Conservation (phyloP, 1,140 invertebrate genomes). For the Acromyrmex echinatior region DNA sequence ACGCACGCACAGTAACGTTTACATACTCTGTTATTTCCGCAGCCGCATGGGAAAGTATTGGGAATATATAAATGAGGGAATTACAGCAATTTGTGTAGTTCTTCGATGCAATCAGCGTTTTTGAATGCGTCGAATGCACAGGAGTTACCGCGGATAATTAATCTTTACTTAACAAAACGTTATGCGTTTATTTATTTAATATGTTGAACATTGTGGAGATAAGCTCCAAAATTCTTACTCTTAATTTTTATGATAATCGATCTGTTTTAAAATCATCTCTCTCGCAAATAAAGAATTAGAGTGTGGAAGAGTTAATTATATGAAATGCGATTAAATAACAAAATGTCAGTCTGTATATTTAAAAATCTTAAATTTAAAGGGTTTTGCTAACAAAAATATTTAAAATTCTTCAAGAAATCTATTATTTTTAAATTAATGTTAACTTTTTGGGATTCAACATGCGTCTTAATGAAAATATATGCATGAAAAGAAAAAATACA, state of each 20-base stretch:
- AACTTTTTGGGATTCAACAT: neutral
- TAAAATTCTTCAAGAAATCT: neutral
- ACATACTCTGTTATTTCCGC: neutral
- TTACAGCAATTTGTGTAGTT: neutral
- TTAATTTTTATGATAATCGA: slow-evolving; percentile 13
- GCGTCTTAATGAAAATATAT: neutral
- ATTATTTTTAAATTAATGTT: slow-evolving; percentile 12
- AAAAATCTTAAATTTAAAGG: neutral
- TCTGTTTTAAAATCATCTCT: neutral
- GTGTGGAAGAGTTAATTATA: neutral
- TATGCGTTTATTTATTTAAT: neutral
- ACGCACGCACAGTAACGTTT: slow-evolving; percentile 23
- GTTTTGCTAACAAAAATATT: neutral
- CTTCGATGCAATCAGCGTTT: neutral
- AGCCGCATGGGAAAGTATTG: neutral
- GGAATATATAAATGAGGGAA: neutral
- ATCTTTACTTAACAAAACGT: neutral
- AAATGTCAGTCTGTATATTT: neutral
- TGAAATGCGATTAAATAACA: neutral
- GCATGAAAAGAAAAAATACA: neutral
- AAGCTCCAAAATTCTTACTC: neutral
- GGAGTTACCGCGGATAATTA: neutral
- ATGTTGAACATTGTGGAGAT: neutral
- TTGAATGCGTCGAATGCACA: neutral
- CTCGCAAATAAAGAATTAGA: neutral